Percentiles rank a stretch among this genome's conserved stretches.
Conservation (phyloP, 2,888 invertebrate species). For the Bugulina stolonifera region DNA sequence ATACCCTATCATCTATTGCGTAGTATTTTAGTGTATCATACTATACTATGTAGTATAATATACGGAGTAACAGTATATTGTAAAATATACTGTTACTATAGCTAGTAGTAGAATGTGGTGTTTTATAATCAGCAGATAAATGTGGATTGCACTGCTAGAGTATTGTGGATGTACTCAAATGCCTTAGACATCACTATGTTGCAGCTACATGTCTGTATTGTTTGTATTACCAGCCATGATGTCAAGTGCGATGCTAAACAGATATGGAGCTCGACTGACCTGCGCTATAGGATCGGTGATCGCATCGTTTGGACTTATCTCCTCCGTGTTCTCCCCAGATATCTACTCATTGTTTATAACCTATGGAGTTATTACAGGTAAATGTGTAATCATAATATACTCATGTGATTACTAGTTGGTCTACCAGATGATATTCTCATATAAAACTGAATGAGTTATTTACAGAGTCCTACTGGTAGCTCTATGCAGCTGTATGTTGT, state of each 20-base stretch:
- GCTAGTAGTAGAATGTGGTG: background rate
- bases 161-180: no score
- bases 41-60: no score
- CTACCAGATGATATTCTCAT: no score
- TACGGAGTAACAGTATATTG: background rate
- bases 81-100: background rate
- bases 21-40: background rate
- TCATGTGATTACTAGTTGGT: background rate
- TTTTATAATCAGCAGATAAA: no score
- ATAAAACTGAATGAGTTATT: no score
- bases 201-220: background rate
- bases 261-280: conserved; percentile 6
- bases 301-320: conserved; percentile 38
- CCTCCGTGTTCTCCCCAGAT: conserved; percentile 39
- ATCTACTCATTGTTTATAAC: conserved; percentile 42
- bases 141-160: no score
- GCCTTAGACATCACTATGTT: no score
- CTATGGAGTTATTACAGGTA: conserved; percentile 45
- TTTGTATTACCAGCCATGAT: background rate
- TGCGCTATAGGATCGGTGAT: conserved; percentile 37
- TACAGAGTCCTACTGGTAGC: no score
- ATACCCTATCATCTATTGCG: background rate
- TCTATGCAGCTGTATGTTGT: no score
- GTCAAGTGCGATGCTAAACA: conserved; percentile 11
- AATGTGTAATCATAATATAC: conserved; percentile 7